Conservation (phyloP, 2,113 vertebrate species). For the Tetrax tetrax region DNA sequence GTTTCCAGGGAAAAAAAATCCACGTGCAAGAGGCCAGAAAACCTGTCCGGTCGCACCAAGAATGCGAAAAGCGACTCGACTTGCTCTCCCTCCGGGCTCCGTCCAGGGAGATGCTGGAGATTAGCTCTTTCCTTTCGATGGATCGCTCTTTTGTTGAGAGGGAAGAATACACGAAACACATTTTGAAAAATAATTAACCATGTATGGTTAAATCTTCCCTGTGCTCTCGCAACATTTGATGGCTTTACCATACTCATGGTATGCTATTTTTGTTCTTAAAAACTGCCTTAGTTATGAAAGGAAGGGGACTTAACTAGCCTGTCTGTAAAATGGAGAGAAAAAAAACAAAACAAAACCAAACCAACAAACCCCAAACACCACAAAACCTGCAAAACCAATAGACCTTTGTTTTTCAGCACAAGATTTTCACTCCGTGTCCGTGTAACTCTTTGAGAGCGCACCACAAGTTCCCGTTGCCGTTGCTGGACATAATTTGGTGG, state of each 20-base stretch:
- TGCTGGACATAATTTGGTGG: not conserved
- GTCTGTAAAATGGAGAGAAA: not conserved
- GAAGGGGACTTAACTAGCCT: not conserved
- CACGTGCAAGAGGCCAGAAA: not conserved
- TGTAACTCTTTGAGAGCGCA: not conserved
- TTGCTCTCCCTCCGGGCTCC: not conserved
- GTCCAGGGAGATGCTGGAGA: not conserved
- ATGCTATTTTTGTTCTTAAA: not conserved
- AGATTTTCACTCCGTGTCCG: not conserved
- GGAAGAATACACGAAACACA: fast-evolving
- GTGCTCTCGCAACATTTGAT: fast-evolving
- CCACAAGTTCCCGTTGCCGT: too few species aligned
- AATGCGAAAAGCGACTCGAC: not conserved
- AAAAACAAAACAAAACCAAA: not conserved
- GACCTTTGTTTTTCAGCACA: not conserved
- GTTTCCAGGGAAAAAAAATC: not conserved
- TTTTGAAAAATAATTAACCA: not conserved
- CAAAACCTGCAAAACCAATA: not conserved
- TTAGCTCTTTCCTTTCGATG: not conserved
- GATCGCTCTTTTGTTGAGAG: not conserved
- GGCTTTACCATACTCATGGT: not conserved
- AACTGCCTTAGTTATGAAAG: not conserved
- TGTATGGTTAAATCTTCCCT: not conserved
- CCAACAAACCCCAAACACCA: too few species aligned
- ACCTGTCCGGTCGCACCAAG: not conserved